These are phyloP conservation scores for Lymantria dispar DNA, from an alignment of 2,888 invertebrate genomes.

Conservation along the genomic window DNA sequence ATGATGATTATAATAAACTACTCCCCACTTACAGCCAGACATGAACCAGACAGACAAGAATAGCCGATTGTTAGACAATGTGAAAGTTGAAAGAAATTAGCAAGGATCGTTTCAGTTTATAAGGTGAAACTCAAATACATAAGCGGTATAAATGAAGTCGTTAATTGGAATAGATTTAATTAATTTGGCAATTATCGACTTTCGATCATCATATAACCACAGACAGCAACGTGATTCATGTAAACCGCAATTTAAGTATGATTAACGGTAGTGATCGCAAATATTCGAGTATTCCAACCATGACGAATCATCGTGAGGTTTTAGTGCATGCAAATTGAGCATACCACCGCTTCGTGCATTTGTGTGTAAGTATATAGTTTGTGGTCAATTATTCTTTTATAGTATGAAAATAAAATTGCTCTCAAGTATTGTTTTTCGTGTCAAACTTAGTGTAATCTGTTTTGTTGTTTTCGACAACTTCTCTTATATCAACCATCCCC, in stretches of 20 bases:
- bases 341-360: too few relatives aligned
- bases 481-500: too few relatives aligned
- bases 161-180: not conserved
- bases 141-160: not conserved
- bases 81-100: conserved; percentile 30
- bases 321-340: too few relatives aligned
- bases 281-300: not conserved
- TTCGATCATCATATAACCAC: not conserved
- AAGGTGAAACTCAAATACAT: not conserved
- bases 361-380: too few relatives aligned
- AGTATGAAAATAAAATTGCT: too few relatives aligned
- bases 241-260: not conserved
- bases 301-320: too few relatives aligned
- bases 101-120: conserved; percentile 15
- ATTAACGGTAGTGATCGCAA: not conserved
- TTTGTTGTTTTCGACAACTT: too few relatives aligned
- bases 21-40: conserved; percentile 11
- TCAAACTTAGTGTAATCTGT: too few relatives aligned
- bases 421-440: too few relatives aligned
- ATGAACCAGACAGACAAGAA: conserved; percentile 19
- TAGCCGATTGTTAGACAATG: conserved; percentile 24
- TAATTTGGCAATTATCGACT: not conserved
- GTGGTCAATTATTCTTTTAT: too few relatives aligned
- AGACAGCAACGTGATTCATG: not conserved
- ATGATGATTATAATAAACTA: conserved; percentile 11